Evolutionary conservation across 2,888 invertebrate genomes (phyloP).

Genomic region (Oscheius myriophilus): DNA sequence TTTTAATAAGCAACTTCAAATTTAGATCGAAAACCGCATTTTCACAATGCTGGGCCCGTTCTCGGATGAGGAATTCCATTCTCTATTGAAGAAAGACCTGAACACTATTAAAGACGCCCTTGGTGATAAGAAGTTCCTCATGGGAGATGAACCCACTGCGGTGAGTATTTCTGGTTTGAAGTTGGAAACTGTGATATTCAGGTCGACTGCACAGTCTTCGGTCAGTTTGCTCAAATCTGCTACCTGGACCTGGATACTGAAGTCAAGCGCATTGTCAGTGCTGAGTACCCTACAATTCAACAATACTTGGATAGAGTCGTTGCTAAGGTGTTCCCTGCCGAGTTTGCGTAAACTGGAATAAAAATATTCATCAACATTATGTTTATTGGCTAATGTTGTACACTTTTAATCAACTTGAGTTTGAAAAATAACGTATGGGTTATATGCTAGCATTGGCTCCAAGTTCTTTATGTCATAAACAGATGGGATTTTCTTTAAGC

Average conservation of each 20-base stretch:
- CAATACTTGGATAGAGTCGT: slow-evolving; percentile 5
- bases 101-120: slow-evolving; percentile 89
- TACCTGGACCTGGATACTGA: slow-evolving; percentile 5
- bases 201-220: slow-evolving; percentile 26
- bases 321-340: background rate
- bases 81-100: slow-evolving; percentile 78
- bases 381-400: too few relatives aligned
- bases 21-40: slow-evolving; percentile 11
- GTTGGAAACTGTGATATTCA: background rate
- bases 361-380: background rate
- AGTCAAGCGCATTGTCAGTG: slow-evolving; percentile 7
- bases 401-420: too few relatives aligned
- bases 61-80: slow-evolving; percentile 31
- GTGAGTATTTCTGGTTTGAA: slow-evolving; percentile 11
- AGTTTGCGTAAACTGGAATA: background rate
- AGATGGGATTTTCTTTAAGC: too few relatives aligned
- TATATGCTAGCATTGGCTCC: too few relatives aligned
- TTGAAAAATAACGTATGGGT: too few relatives aligned
- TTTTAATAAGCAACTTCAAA: too few relatives aligned
- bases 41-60: slow-evolving; percentile 6
- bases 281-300: slow-evolving; percentile 16
- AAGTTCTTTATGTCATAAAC: too few relatives aligned
- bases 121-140: slow-evolving; percentile 91
- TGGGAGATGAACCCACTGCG: slow-evolving; percentile 85
- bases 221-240: slow-evolving; percentile 11